phyloP scores from a whole-genome alignment of 2,113 vertebrate species.

The Lampris incognitus region DNA sequence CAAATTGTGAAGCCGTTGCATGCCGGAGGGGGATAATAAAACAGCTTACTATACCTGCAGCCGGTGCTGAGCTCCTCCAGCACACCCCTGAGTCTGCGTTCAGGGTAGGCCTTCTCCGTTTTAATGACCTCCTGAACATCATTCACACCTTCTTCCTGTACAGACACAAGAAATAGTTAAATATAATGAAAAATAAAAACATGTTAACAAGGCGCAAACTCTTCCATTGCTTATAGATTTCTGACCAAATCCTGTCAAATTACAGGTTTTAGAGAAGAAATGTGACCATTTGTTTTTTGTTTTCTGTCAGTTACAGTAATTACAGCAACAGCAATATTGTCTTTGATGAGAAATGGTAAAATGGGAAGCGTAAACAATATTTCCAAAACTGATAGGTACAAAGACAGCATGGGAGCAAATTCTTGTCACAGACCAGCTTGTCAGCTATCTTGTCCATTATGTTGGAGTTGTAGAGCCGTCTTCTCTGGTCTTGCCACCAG shows the following conservation, averaged over 20 bases:
- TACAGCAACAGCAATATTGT: no score
- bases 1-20: no score
- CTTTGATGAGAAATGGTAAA: no score
- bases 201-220: background rate
- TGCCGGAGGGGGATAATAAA: background rate
- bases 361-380: no score
- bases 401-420: background rate
- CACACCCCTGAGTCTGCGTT: constrained; percentile 93
- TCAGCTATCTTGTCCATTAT: constrained; percentile 97
- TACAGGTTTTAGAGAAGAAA: no score
- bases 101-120: constrained; percentile 93
- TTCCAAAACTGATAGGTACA: no score
- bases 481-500: constrained; percentile 97
- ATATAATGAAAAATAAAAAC: constrained; percentile 1
- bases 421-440: constrained; percentile 87
- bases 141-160: constrained; percentile 95
- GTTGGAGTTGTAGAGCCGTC: constrained; percentile 94
- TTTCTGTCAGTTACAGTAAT: no score
- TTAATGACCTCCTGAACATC: constrained; percentile 98
- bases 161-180: constrained; percentile 6
- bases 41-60: constrained; percentile 84
- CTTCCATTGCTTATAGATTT: background rate
- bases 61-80: constrained; percentile 91
- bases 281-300: no score
- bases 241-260: background rate